Conservation (phyloP, 2,797 vertebrate species). For the Triplophysa yarkandensis region DNA sequence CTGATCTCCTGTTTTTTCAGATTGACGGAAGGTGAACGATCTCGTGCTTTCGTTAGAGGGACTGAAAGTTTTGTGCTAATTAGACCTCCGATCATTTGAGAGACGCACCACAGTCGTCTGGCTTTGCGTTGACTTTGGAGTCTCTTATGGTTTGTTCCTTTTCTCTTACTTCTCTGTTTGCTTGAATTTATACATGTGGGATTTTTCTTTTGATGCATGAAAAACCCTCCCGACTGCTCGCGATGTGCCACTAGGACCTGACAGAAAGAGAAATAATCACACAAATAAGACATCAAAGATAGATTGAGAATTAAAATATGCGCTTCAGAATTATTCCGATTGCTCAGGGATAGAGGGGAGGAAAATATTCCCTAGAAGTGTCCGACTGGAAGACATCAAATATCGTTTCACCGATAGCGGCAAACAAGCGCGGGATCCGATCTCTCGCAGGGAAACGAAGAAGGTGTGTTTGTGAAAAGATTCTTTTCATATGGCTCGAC, state of each 20-base stretch:
- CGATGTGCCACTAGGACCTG: conserved; percentile 66
- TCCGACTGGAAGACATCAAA: conserved; percentile 76
- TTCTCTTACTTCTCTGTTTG: conserved; percentile 60
- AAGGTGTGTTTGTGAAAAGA: conserved; percentile 3
- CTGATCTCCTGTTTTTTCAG: conserved; percentile 5
- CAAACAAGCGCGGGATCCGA: conserved; percentile 31
- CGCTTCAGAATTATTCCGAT: conserved; percentile 76
- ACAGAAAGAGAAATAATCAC: conserved; percentile 77
- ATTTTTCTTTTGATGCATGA: conserved; percentile 72
- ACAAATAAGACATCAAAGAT: conserved; percentile 86
- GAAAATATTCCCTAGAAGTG: conserved; percentile 80
- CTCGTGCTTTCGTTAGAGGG: conserved; percentile 1
- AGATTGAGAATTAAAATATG: conserved; percentile 80
- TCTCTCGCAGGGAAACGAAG: not conserved
- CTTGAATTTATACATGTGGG: conserved; percentile 67
- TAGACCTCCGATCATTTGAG: conserved; percentile 30
- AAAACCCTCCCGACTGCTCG: conserved; percentile 67
- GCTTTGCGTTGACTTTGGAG: conserved; percentile 59
- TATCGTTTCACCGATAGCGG: conserved; percentile 63
- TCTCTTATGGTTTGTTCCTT: conserved; percentile 48
- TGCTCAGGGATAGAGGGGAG: conserved; percentile 74
- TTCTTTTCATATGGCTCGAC: not conserved
- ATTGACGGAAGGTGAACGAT: conserved; percentile 42
- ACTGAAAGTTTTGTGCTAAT: conserved; percentile 39
- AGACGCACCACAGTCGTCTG: conserved; percentile 53